phyloP scores from a whole-genome alignment of 1,140 invertebrate genomes.

The Sycobia sp. region DNA sequence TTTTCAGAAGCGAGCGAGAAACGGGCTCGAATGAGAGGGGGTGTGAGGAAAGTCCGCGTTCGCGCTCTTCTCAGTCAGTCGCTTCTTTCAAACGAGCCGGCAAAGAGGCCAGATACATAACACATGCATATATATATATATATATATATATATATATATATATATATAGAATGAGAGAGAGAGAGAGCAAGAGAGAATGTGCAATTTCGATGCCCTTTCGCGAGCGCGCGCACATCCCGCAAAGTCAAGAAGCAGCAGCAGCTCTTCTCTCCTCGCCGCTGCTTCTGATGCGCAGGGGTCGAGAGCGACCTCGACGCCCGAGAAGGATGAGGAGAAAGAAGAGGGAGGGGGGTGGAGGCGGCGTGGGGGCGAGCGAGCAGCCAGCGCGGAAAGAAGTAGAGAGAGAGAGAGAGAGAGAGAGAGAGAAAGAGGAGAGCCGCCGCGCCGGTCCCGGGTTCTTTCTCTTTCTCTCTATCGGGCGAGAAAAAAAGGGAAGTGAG shows the following conservation, averaged over 20 bases:
- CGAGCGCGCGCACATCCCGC: background rate
- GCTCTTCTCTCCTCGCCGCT: too few species aligned
- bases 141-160: background rate
- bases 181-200: background rate
- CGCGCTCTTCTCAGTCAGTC: too few species aligned
- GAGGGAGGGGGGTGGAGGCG: background rate
- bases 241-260: conserved; percentile 9
- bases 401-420: conserved; percentile 4
- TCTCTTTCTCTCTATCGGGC: conserved; percentile 32
- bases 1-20: too few species aligned
- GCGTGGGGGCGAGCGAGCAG: background rate
- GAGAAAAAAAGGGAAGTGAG: conserved; percentile 50
- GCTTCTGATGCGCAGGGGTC: background rate
- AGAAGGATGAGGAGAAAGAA: conserved; percentile 29
- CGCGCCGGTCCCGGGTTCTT: too few species aligned
- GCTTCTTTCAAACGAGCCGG: too few species aligned
- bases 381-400: background rate
- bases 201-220: too few species aligned
- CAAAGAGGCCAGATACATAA: too few species aligned
- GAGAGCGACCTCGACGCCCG: too few species aligned
- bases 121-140: too few species aligned
- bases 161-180: background rate
- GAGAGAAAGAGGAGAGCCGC: background rate
- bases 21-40: too few species aligned
- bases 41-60: too few species aligned